Base-by-base conservation (phyloP, 2,113 vertebrate species). In the Planiliza haematocheilus region DNA sequence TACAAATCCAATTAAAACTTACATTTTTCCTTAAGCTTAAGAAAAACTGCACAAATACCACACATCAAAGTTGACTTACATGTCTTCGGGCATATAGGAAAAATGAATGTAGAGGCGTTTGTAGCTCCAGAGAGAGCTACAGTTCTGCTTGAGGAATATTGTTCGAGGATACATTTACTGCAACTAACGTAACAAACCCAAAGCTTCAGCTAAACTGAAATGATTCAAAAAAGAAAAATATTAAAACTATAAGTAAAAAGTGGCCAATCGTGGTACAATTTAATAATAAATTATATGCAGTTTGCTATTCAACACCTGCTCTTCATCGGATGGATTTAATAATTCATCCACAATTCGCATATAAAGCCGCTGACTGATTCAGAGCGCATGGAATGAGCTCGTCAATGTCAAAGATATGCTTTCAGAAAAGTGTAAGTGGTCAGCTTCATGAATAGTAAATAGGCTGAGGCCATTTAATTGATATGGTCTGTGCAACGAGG, bases 371-470 rank as follows among this genome's bases (percentile, higher is more conserved):
- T 74, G 24, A 37, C 14, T 41, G 39, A 50, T 70, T 77, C 49
- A 38, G 50, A 62, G 55, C 46, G 69, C 10, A 30, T 46, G 45
- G 48, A 77, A 41, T 11, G 37, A 59, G 56, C 51, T 67, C 38
- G 49, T 52, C 52, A 17, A 49, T 39, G 50, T 55, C 41, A 72
- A 72, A 63, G 24, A 72, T 41, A 42, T 58, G 57, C 34, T 74
- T 53, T 73, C 20, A 50, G 43, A 21, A 8, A n/a, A 57, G 43
- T 50, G 18, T 10, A 38, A 43, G 14, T 41, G 60, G 74, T 68
- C 70, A 73, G 50, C 13, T 20, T 60, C 70, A 70, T 70, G 67
- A 76, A 73, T 43, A 79, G 48, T 77, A 69, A 80, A 70, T 30
- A 66, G 50, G 39, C 50, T 42, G 50, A 43, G 18, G 48, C 41